Conservation (phyloP, 2,113 vertebrate species). For the Pseudopodoces humilis region DNA sequence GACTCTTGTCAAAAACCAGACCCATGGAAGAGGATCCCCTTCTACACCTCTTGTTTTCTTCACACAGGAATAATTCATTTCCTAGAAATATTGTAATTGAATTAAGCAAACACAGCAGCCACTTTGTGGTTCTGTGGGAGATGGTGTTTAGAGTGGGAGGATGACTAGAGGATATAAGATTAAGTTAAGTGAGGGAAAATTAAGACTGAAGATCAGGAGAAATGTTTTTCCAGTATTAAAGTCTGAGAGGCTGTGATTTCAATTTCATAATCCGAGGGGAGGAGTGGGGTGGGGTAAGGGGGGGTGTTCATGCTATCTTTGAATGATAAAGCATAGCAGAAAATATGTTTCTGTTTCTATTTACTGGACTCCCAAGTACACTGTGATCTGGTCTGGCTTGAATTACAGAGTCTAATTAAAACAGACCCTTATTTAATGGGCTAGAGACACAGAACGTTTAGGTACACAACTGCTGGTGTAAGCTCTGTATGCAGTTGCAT, state of each 20-base stretch:
- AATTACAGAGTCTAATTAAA: constrained; percentile 42
- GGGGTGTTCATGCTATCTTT: not conserved
- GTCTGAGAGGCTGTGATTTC: not conserved
- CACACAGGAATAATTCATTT: not conserved
- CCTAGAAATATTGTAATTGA: not conserved
- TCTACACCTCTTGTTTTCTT: not conserved
- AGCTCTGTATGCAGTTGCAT: constrained; percentile 21
- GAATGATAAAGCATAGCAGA: not conserved
- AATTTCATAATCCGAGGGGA: not conserved
- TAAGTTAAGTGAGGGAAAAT: constrained; percentile 23
- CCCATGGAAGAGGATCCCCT: not conserved
- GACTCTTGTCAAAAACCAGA: not conserved
- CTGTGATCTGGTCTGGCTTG: not conserved
- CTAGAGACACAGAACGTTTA: constrained; percentile 30
- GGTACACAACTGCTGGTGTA: constrained; percentile 22
- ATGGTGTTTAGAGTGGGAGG: constrained; percentile 38
- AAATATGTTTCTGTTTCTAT: not conserved
- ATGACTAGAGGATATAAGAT: constrained; percentile 24
- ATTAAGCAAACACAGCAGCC: not conserved
- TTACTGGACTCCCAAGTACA: not conserved
- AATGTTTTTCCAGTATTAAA: not conserved
- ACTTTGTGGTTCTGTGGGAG: constrained; percentile 34
- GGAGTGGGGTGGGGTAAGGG: too few relatives aligned
- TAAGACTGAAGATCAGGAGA: not conserved
- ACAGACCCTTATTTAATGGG: constrained; percentile 23